phyloP scores from a whole-genome alignment of 2,888 invertebrate species.

The Eurois occulta region DNA sequence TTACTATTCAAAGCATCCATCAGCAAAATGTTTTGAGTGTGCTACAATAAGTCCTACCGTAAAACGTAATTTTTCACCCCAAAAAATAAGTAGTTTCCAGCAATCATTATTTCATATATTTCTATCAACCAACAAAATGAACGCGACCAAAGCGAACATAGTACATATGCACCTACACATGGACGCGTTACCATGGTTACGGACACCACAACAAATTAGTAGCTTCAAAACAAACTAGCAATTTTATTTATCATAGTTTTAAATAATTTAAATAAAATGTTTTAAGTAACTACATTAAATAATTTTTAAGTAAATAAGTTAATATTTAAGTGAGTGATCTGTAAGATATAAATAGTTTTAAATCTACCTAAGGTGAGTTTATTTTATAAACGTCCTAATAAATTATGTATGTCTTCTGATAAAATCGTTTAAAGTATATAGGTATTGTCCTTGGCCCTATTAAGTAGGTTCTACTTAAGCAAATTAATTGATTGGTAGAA shows the following conservation, averaged over 20 bases:
- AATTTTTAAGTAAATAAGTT: not conserved
- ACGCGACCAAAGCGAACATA: slow-evolving; percentile 28
- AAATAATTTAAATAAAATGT: not conserved
- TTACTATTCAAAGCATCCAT: too few relatives aligned
- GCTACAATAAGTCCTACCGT: too few relatives aligned
- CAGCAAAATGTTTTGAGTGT: too few relatives aligned
- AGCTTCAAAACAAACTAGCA: slow-evolving; percentile 59
- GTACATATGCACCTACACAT: slow-evolving; percentile 20
- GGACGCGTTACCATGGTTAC: slow-evolving; percentile 76
- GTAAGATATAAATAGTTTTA: not conserved
- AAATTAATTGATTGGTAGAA: not conserved
- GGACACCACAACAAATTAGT: slow-evolving; percentile 74
- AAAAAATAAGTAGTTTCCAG: too few relatives aligned
- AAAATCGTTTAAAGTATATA: not conserved
- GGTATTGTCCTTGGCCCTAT: slow-evolving; percentile 25
- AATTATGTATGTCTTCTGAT: slow-evolving; percentile 22
- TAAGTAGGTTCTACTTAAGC: not conserved
- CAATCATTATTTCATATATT: too few relatives aligned
- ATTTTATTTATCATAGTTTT: not conserved
- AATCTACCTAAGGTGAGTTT: slow-evolving; percentile 29
- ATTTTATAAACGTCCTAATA: slow-evolving; percentile 15
- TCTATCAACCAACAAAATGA: slow-evolving; percentile 32
- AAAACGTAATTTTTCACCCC: too few relatives aligned
- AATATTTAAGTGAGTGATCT: not conserved
- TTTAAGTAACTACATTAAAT: not conserved